Base-by-base conservation (phyloP, 2,888 invertebrate species). In the Branchipolynoe longqiensis region DNA sequence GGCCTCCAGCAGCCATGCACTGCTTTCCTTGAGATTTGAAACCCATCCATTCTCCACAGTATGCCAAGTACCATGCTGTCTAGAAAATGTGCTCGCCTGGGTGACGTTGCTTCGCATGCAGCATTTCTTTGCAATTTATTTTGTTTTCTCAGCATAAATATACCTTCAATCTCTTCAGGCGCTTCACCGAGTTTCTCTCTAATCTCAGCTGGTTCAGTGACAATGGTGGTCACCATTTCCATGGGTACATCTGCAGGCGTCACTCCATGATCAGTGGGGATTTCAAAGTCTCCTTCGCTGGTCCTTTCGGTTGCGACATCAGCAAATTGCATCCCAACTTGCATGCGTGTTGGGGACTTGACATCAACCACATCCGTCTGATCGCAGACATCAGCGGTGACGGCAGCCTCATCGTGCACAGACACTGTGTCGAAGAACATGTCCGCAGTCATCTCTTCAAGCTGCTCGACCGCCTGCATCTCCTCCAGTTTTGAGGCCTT, bases 391-490 rank as follows among this genome's bases (percentile, higher is more conserved):
- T 69, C 69, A 36, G 69, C 69, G 12, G 69, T 69, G 0, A 36
- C 14, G 0, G 69, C 69, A 12, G 33, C 69, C n/a, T 69, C 69
- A 22, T 69, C 69, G 38, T 69, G 69, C 0, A 69, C 36, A 36
- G 69, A 69, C 1, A 18, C 69, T 6, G 69, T 69, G 18, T 69
- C 69, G 25, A 1, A 69, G 69, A 69, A 69, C 14, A 69, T 31
- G 48, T 59, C 83, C 82, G 85, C 82, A 22, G 74, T 59, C 25
- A 81, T 59, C 73, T 84, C 85, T 38, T 86, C 86, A n/a, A 84
- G 33, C 31, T 83, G 59, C n/a, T 82, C 84, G 48, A 73, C 73
- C 4, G 84, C 48, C 25, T 86, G 64, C 36, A 54, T 69, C 36
- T 81, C 82, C 82, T 87, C 69, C 25, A 25, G 58, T 28, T 58